These are phyloP conservation scores for Pygoscelis antarcticus DNA, from an alignment of 2,113 vertebrate genomes.

Conservation along the genomic window DNA sequence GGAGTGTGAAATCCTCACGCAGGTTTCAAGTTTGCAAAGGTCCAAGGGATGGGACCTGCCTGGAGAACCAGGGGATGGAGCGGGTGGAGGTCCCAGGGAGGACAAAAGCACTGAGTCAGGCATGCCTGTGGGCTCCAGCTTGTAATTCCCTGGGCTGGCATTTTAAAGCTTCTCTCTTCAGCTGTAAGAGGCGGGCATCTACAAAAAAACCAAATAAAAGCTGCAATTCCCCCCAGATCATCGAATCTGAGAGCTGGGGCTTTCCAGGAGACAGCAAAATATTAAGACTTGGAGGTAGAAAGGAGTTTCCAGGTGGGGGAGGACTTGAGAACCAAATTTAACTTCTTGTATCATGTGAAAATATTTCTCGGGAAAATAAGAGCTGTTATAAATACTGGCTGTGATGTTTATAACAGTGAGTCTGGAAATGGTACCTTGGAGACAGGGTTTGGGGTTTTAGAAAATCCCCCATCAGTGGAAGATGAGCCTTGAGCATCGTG, in stretches of 20 bases:
- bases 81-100: background rate
- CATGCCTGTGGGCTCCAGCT: background rate
- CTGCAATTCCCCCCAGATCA: background rate
- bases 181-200: background rate
- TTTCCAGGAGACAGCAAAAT: background rate
- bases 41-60: background rate
- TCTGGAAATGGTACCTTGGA: background rate
- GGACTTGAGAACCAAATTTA: background rate
- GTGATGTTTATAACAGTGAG: background rate
- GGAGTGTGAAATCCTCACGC: background rate
- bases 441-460: background rate
- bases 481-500: background rate
- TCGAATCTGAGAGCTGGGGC: background rate
- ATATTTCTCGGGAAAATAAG: background rate
- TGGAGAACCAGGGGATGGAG: background rate
- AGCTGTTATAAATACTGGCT: background rate
- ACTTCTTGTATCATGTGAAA: background rate
- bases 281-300: background rate
- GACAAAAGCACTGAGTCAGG: background rate
- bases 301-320: conserved; percentile 1
- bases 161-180: background rate
- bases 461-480: background rate
- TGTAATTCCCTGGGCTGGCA: background rate
- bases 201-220: background rate
- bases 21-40: background rate